Base-by-base conservation (phyloP, 2,888 invertebrate species). In the Matsumyia berberina region DNA sequence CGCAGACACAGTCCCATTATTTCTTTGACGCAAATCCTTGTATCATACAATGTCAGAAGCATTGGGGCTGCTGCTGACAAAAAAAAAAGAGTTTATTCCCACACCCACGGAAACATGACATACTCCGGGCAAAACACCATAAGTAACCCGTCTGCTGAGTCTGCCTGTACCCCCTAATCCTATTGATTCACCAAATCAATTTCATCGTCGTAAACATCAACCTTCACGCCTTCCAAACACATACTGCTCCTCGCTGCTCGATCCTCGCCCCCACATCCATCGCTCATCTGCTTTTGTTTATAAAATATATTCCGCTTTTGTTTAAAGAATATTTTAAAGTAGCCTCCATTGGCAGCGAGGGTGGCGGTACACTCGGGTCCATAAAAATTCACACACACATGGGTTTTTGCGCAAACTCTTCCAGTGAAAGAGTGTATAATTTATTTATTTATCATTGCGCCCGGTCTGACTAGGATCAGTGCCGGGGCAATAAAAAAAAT, bases 391-490 rank as follows among this genome's bases (percentile, higher is more conserved):
- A 62, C 17, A 57, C 29, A 31, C 42, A 55, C 44, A 67, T 37
- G 58, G n/a, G 24, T 12, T 57, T 6, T 58, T 62, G 11, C 33
- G 60, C 67, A 67, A 53, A 62, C 51, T 55, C 44, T n/a, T n/a
- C n/a, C n/a, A 58, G 46, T 46, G 66, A 67, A 42, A 58, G 46
- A 46, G 66, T 60, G 53, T 57, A 77, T 55, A 81, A 81, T 81
- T 81, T 81, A 76, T 81, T 81, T 81, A 76, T 81, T 81, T 81
- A 76, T 77, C 70, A 77, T 70, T 64, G 24, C 70, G 15, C 9
- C 44, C 8, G 29, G 62, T 70, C 62, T 70, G 81, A 55, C 62
- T 74, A 74, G 74, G 74, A 80, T 80, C 80, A 67, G 58, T 67
- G 73, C 66, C 42, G 73, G 58, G 55, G 60, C 77, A 37, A 70